A percentile compares a stretch with the other conserved stretches of the same genome.
These are phyloP conservation scores for Colletes gigas DNA, from an alignment of 1,140 invertebrate genomes.

Conservation along the genomic window DNA sequence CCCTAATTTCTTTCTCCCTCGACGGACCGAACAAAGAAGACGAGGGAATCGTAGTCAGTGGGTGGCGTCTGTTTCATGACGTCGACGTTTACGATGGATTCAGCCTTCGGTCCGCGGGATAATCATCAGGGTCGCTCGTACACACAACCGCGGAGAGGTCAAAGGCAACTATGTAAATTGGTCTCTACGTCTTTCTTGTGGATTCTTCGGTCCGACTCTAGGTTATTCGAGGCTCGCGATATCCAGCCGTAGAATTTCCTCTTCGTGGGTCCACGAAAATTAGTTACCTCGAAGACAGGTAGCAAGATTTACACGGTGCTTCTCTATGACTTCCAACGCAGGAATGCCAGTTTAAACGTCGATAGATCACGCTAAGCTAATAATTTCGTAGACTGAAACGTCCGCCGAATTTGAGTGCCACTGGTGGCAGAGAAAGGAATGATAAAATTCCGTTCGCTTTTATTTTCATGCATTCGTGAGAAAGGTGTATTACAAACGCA, in stretches of 20 bases:
- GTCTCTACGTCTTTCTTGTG: constrained; percentile 5
- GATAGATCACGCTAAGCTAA: background rate
- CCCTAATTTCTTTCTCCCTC: background rate
- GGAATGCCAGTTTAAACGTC: background rate
- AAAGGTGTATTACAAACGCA: too few species aligned
- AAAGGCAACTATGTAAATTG: constrained; percentile 51
- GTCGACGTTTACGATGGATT: constrained; percentile 41
- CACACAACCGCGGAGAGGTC: constrained; percentile 25
- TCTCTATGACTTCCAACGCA: background rate
- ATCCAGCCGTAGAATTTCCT: constrained; percentile 11
- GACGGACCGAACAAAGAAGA: constrained; percentile 34
- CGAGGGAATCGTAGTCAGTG: constrained; percentile 30
- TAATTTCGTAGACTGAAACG: background rate
- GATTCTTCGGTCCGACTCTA: constrained; percentile 8
- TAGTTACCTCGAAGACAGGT: constrained; percentile 43
- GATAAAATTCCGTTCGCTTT: background rate
- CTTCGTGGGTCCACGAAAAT: constrained; percentile 23
- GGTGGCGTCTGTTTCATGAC: constrained; percentile 42
- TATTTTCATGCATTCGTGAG: background rate
- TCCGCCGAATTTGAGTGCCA: background rate
- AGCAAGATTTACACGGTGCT: constrained; percentile 16
- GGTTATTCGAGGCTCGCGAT: constrained; percentile 4
- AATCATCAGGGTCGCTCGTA: constrained; percentile 46
- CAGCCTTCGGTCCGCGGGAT: constrained; percentile 43
- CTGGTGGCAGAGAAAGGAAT: background rate